Evolutionary conservation across 2,888 invertebrate species (phyloP), one percentile per base, ranked within the genome.

Genomic region (Melikaiella ostensackeni): DNA sequence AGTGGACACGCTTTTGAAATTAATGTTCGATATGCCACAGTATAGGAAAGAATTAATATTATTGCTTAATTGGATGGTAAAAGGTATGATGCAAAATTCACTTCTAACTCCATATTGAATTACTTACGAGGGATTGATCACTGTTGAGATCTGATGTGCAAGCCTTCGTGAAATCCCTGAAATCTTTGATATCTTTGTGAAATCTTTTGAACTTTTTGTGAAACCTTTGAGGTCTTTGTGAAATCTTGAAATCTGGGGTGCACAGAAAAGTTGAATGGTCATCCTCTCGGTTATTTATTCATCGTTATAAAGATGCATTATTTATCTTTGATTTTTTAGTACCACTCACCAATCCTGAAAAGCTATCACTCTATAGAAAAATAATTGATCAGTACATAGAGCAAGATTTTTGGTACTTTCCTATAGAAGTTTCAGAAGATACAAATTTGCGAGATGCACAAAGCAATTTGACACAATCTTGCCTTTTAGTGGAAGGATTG

Each of bases 401-500:
- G 42, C 74, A 83, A 21, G 89, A 90, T 50, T 78, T 87, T 79
- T 91, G 91, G 91, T 86, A 89, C 66, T 78, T 89, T 27, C 86
- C 89, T 9, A 77, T 89, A 30, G 84, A 85, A 76, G 84, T 86
- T 19, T 83, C 82, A 16, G 81, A 89, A 24, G 83, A 88, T 50
- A 77, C 85, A 24, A 77, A 86, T 33, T 78, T 91, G 38, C 81
- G 84, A 35, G 85, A 90, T n/a, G 94, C 94, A 2, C 94, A 94
- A 86, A 92, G 92, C 74, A 95, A 96, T 91, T 92, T 96, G 77
- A 87, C 94, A 50, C 94, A 94, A 84, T 92, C 93, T 62, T 96
- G 96, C 86, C 88, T 96, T 8, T 91, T 96, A 80, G 92, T 95
- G 0, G 96, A 96, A 89, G 95, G 96, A 1, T 90, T 96, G 24